Base-by-base conservation (phyloP, 2,113 vertebrate genomes). In the Oryzias woworae region DNA sequence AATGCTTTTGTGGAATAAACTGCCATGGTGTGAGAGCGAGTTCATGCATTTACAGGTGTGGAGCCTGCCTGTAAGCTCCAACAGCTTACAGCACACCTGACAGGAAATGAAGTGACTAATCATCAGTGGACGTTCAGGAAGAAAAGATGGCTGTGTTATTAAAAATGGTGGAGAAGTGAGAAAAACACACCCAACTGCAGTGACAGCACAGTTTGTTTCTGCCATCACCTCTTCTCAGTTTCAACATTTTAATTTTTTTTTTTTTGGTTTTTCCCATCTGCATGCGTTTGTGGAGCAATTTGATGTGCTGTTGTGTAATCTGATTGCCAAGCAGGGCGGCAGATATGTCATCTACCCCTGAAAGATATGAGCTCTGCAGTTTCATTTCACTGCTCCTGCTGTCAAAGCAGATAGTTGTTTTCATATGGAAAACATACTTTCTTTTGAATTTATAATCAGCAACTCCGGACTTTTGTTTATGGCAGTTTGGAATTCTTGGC, bases 81-180 rank as follows among this genome's bases (percentile, higher is more conserved):
- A 20, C 24, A 66, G 36, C 55, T 69, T 67, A 51, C 20, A 26
- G 58, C 36, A 62, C 59, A 52, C 42, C 61, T 46, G 13, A 75
- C 81, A 85, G 84, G 82, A 88, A 81, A 87, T 85, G 69, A 87
- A 82, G 52, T 44, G 52, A 55, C 80, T 62, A 63, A 69, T 73
- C 76, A 81, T 82, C 67, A 62, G 65, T 58, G 54, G 53, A 62
- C 66, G 63, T 61, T 53, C 26, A 70, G 67, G 64, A 75, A 67
- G 58, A 51, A 31, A 73, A 71, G 50, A 63, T 23, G 66, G 53
- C 61, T 52, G 62, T 73, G 66, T 77, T 81, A 85, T 88, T 81
- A 80, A 80, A 85, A 84, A 79, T 49, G 55, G 36, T 12, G 36
- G 8, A 36, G 8, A 3, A 36, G 26, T 28, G 26, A 28, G 71